phyloP scores from a whole-genome alignment of 2,113 vertebrate species.

The Dolichallabes microphthalmus region DNA sequence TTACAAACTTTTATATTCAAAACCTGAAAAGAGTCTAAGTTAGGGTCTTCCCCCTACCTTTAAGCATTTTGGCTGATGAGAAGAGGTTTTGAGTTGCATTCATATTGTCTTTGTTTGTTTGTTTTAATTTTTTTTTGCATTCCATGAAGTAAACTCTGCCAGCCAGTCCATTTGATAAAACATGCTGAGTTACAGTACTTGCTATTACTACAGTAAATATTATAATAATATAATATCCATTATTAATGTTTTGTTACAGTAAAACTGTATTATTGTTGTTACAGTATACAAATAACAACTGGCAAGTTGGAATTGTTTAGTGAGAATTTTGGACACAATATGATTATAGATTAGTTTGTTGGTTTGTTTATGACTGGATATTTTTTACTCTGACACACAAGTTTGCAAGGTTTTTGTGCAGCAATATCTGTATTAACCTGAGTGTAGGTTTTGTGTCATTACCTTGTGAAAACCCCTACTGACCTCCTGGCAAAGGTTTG shows the following conservation, averaged over 20 bases:
- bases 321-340: neutral
- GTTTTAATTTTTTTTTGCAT: neutral
- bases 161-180: neutral
- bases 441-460: neutral
- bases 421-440: neutral
- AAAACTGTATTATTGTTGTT: neutral
- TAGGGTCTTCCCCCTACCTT: neutral
- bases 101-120: neutral
- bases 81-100: neutral
- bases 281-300: constrained; percentile 6
- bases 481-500: neutral
- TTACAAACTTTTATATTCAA: neutral
- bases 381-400: neutral
- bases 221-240: no score
- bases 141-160: neutral
- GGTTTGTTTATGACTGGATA: neutral
- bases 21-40: neutral
- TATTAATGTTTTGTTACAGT: neutral
- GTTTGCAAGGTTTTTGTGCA: neutral
- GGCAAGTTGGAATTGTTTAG: neutral
- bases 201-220: neutral
- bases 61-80: neutral
- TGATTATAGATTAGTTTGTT: no score
- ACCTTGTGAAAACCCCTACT: neutral
- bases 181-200: no score